Evolutionary conservation across 2,888 invertebrate species (phyloP).

Genomic region (Itoplectis maculator): DNA sequence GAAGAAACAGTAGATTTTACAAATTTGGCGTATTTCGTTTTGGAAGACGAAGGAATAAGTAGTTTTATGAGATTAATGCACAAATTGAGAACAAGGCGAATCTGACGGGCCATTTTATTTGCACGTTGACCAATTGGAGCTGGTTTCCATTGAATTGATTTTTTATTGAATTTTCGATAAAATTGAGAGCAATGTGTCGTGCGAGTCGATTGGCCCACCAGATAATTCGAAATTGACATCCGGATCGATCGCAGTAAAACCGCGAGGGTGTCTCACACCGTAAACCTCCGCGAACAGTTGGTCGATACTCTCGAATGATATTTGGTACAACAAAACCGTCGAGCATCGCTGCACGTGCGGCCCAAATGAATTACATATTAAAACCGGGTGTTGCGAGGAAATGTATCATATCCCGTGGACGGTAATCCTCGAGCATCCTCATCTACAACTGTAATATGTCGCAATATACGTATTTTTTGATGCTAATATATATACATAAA

Average conservation of each 20-base stretch:
- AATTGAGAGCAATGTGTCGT: neutral
- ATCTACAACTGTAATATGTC: constrained; percentile 65
- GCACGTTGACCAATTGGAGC: neutral
- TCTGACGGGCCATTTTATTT: neutral
- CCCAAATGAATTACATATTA: constrained; percentile 31
- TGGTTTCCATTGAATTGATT: neutral
- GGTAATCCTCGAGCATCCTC: constrained; percentile 41
- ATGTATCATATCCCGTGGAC: constrained; percentile 50
- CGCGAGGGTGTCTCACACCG: neutral
- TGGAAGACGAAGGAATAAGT: neutral
- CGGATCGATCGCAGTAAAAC: neutral
- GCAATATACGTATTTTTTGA: constrained; percentile 73
- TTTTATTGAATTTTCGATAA: neutral
- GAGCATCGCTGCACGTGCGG: constrained; percentile 41
- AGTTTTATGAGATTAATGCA: constrained; percentile 19
- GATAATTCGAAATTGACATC: neutral
- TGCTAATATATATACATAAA: constrained; percentile 70
- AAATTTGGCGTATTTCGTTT: constrained; percentile 19
- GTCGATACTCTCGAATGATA: constrained; percentile 45
- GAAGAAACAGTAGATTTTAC: constrained; percentile 11
- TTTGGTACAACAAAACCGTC: constrained; percentile 47
- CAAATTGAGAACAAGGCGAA: neutral
- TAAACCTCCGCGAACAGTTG: constrained; percentile 3
- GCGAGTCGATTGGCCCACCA: neutral
- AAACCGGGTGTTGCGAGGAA: constrained; percentile 39